Evolutionary conservation across 2,797 vertebrate species (phyloP).

Genomic region (Leptoclinus maculatus): DNA sequence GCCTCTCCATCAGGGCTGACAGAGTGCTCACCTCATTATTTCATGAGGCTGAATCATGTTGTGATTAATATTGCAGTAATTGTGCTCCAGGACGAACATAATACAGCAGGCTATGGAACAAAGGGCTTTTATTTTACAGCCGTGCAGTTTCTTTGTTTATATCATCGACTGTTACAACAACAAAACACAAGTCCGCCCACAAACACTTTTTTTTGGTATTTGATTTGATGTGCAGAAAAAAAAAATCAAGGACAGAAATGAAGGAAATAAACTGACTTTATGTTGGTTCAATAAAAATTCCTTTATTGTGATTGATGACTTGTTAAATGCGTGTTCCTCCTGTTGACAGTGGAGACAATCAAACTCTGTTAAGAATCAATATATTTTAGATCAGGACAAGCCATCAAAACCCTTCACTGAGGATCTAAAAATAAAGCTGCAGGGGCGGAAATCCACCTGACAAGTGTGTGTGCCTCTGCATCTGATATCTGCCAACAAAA

Average conservation of each 20-base stretch:
- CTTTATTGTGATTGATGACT: background rate
- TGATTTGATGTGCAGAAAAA: background rate
- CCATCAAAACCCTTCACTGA: slow-evolving; percentile 42
- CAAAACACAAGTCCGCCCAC: slow-evolving; percentile 12
- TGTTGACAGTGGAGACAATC: slow-evolving; percentile 26
- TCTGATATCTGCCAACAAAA: slow-evolving; percentile 37
- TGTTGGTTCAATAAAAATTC: background rate
- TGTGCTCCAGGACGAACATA: background rate
- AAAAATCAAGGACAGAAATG: background rate
- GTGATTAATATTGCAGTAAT: slow-evolving; percentile 32
- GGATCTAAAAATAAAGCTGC: slow-evolving; percentile 53
- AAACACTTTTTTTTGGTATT: background rate
- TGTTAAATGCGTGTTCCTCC: background rate
- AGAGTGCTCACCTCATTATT: background rate
- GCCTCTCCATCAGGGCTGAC: background rate
- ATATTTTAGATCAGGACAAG: slow-evolving; percentile 24
- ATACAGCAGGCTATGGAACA: slow-evolving; percentile 12
- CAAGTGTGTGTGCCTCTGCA: slow-evolving; percentile 40
- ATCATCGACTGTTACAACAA: slow-evolving; percentile 25
- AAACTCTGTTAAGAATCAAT: slow-evolving; percentile 11
- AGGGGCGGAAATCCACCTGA: slow-evolving; percentile 50
- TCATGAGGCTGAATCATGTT: slow-evolving; percentile 28
- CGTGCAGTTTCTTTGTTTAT: slow-evolving; percentile 24
- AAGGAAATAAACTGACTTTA: background rate
- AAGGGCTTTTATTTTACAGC: slow-evolving; percentile 27